A percentile compares a stretch with the other conserved stretches of the same genome.
Conservation (phyloP, 2,888 invertebrate genomes). For the Xestia c-nigrum region DNA sequence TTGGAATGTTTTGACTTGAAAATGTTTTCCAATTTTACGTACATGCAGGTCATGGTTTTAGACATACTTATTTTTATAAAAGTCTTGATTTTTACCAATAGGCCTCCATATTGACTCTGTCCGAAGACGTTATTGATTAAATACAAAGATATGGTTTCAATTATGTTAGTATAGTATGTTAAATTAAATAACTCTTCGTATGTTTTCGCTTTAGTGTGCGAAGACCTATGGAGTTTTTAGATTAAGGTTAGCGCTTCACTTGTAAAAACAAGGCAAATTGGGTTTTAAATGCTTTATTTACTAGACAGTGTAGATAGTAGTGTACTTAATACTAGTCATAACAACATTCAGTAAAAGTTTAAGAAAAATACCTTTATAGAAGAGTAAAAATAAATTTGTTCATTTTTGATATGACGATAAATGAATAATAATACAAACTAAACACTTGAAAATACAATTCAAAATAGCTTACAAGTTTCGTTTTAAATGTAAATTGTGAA, state of each 20-base stretch:
- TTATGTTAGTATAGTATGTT: background rate
- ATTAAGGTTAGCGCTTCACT: background rate
- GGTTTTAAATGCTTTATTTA: slow-evolving; percentile 30
- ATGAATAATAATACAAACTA: slow-evolving; percentile 35
- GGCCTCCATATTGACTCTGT: background rate
- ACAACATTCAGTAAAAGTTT: slow-evolving; percentile 59
- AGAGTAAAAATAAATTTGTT: slow-evolving; percentile 57
- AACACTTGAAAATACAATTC: slow-evolving; percentile 55
- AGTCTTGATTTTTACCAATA: background rate
- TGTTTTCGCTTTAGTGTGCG: background rate
- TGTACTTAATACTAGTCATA: slow-evolving; percentile 29
- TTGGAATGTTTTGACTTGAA: background rate
- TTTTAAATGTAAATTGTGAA: slow-evolving; percentile 32
- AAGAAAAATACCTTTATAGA: slow-evolving; percentile 59
- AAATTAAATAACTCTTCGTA: background rate
- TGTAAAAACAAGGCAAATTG: background rate
- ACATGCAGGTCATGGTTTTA: background rate
- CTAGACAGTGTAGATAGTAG: slow-evolving; percentile 37
- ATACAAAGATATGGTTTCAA: background rate
- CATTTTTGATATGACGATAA: slow-evolving; percentile 52
- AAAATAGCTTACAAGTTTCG: slow-evolving; percentile 59
- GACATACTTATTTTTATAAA: background rate
- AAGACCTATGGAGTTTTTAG: background rate
- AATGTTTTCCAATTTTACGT: background rate
- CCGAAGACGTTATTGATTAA: background rate